Base-by-base conservation (phyloP, 1,140 invertebrate species). In the Cherax quadricarinatus region DNA sequence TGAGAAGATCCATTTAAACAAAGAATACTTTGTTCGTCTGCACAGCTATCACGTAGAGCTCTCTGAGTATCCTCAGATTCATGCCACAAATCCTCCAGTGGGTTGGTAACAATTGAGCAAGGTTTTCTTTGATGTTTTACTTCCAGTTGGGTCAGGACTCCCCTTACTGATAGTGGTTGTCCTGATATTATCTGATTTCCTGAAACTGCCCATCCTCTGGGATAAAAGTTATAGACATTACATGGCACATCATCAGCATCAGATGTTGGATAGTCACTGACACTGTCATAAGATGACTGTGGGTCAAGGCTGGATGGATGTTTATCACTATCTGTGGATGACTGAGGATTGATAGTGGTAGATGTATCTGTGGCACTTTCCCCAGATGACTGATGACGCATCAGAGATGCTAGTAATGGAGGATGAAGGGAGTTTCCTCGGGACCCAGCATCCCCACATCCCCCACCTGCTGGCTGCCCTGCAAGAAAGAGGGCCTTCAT, bases 131-230 rank as follows among this genome's bases (percentile, higher is more conserved):
- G 83, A 4, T 60, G 51, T 18, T 78, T 75, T 10, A 21, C 73
- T 49, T 80, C 75, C 14, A 89, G 30, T 1, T 86, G 89, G n/a
- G 49, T 86, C 1, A 91, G 62, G 10, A 79, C 89, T 41, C 83
- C 89, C 12, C 89, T 53, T 41, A 91, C 89, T 21, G 89, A 91
- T 24, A 91, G 57, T n/a, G 89, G 89, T 83, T 91, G 89, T 49
- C 89, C 89, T 7, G 89, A 91, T 9, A 91, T 51, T 49, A 91
- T 82, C 14, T 86, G 83, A 6, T 49, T 66, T 14, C 89, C 89
- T n/a, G 89, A 91, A 21, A 91, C 78, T 51, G 89, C 89, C 89
- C 89, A 91, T 62, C 89, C 89, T 80, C 89, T 75, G n/a, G 89
- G 89, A 21, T 91, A 91, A 21, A 91, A 86, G 75, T 79, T 79